Evolutionary conservation across 2,888 invertebrate genomes (phyloP), one percentile per base, ranked within the genome.

Genomic region (Hyposoter dolosus): DNA sequence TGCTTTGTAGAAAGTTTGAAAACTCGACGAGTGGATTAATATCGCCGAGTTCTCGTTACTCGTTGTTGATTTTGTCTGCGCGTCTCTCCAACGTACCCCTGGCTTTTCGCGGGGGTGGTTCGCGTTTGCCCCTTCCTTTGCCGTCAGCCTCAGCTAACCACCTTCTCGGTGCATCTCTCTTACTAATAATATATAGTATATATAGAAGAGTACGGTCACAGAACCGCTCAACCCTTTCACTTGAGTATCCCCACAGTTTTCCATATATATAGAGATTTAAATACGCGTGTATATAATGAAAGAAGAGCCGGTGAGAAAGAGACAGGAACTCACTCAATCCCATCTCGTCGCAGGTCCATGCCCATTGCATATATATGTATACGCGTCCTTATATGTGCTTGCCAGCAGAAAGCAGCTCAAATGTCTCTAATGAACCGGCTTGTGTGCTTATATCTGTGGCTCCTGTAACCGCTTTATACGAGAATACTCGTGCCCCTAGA

Each of bases 21-120:
- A 94, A 94, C 94, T 94, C 94, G 93, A 92, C 93, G 94, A 94
- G 94, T 94, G 94, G 93, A 94, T 94, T 94, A 94, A 94, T 94
- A 94, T 94, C 94, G 93, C 92, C 90, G 93, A 93, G 93, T 93
- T 94, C 93, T 93, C 93, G 93, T 93, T 93, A 93, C 93, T 93
- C 94, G 93, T 94, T 94, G 94, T 94, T 94, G 93, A 94, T 94
- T 94, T 94, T 94, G 93, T 93, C 94, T 93, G 94, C 92, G 93
- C 93, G 89, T 89, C 91, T 86, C 90, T 84, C 84, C 78, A 63
- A 87, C 87, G 72, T 85, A 88, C 89, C 90, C 82, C 87, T 87
- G 78, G 88, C 87, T 86, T 89, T 89, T 88, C 85, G 87, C 89
- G 88, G 88, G 89, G 88, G 87, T 83, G 71, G 77, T 83, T 80